Evolutionary conservation across 2,113 vertebrate species (phyloP), one percentile per base, ranked within the genome.

Genomic region (Laticauda colubrina): DNA sequence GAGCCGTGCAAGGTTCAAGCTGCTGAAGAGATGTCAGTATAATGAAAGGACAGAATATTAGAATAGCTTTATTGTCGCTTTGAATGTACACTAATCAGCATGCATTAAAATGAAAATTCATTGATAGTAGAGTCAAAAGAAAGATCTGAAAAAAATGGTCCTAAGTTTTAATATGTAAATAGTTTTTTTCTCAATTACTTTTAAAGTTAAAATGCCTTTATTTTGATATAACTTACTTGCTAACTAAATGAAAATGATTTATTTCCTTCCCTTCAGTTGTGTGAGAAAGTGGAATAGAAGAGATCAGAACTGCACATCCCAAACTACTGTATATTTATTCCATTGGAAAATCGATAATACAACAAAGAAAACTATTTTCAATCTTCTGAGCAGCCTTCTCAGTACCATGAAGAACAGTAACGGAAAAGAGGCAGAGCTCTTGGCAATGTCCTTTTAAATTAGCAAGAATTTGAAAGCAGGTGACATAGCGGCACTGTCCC

Each of bases 401-500:
- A 39, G 15, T 61, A 54, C 14, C 29, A 5, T 11, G 56, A 86
- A 12, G 61, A 85, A 15, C 51, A 45, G 75, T 57, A 81, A 88
- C 34, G 21, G 48, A 89, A 86, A 89, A 26, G 75, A 26, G 0
- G 4, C 56, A 69, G 24, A n/a, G 18, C 3, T 45, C 48, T 55
- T 89, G n/a, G 75, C 56, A 56, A 64, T 4, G 34, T 89, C 75
- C 45, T 53, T 85, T 64, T 15, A 85, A 89, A 85, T 53, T 61
- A 85, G 24, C 53, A 29, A 34, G 6, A 29, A 11, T 89, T 55
- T 24, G 75, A 57, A 89, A 91, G 54, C 64, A n/a, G 54, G 48
- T 87, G 57, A 87, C 69, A 90, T 89, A 85, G 69, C 88, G 48
- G 93, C 81, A 92, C 48, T 87, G 93, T 75, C 93, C 86, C 21